These are phyloP conservation scores for Pristionchus maxplancki DNA, from an alignment of 2,888 invertebrate genomes.

Conservation along the genomic window DNA sequence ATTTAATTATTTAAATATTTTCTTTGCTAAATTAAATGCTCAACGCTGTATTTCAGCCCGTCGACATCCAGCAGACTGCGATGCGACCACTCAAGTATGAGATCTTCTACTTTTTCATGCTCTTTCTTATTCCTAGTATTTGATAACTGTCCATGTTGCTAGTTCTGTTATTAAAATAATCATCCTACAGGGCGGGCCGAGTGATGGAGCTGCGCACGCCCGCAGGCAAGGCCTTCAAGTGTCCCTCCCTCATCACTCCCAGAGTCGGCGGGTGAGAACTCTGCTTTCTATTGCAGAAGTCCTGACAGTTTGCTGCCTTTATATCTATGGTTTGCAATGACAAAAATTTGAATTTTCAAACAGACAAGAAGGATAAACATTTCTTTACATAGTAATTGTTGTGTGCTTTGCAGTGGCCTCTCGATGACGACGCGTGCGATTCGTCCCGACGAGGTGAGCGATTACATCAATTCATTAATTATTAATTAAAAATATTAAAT, in stretches of 20 bases:
- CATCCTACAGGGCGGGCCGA: not conserved
- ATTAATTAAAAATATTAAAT: not conserved
- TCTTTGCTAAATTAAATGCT: not conserved
- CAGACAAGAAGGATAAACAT: too few species aligned
- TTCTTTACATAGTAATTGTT: too few species aligned
- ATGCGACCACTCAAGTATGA: not conserved
- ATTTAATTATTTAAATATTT: not conserved
- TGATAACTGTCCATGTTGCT: too few species aligned
- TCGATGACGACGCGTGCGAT: conserved; percentile 5
- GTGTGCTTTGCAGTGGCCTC: not conserved
- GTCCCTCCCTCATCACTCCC: conserved; percentile 39
- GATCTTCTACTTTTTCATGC: not conserved
- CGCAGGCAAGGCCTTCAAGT: not conserved
- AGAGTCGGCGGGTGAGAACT: conserved; percentile 35
- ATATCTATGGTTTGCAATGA: too few species aligned
- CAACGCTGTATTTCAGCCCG: not conserved
- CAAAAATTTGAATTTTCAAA: too few species aligned
- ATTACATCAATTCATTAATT: too few species aligned
- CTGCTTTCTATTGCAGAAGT: too few species aligned
- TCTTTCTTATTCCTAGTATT: not conserved
- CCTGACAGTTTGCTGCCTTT: too few species aligned
- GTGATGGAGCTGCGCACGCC: conserved; percentile 33
- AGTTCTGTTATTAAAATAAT: too few species aligned
- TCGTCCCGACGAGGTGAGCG: conserved; percentile 26
- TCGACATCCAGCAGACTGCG: conserved; percentile 27